phyloP scores from a whole-genome alignment of 2,888 invertebrate genomes.

The Agrotis segetum region DNA sequence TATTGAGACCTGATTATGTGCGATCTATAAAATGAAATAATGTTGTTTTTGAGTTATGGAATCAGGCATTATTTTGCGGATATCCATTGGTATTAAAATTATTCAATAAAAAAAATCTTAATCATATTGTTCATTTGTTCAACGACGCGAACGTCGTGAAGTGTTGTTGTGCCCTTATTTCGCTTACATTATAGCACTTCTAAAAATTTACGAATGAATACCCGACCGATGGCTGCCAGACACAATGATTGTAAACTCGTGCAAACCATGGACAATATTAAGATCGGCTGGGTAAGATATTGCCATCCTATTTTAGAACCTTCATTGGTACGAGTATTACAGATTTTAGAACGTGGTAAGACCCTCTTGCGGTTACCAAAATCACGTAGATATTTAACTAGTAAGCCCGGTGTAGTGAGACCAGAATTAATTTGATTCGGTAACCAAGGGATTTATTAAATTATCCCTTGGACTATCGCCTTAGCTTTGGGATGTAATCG shows the following conservation, averaged over 20 bases:
- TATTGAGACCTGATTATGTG: not conserved
- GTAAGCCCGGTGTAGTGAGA: constrained; percentile 1
- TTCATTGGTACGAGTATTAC: constrained; percentile 2
- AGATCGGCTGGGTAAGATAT: not conserved
- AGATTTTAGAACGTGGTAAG: constrained; percentile 8
- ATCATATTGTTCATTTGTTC: too few relatives aligned
- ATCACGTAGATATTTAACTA: constrained; percentile 1
- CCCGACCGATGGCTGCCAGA: too few relatives aligned
- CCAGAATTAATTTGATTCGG: constrained; percentile 33
- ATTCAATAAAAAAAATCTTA: too few relatives aligned
- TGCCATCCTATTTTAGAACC: not conserved
- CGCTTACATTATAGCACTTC: too few relatives aligned
- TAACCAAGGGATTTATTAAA: constrained; percentile 36
- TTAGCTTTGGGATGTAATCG: constrained; percentile 17
- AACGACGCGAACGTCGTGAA: too few relatives aligned
- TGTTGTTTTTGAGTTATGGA: too few relatives aligned
- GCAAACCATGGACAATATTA: not conserved
- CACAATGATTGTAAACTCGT: not conserved
- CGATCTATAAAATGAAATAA: too few relatives aligned
- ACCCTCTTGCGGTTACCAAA: constrained; percentile 18
- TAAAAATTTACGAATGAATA: too few relatives aligned
- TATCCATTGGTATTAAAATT: too few relatives aligned
- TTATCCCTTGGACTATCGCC: constrained; percentile 30
- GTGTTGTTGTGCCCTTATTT: too few relatives aligned
- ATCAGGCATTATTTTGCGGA: too few relatives aligned